Evolutionary conservation across 1,140 invertebrate genomes (phyloP), one percentile per base, ranked within the genome.

Genomic region (Drosophila serrata): DNA sequence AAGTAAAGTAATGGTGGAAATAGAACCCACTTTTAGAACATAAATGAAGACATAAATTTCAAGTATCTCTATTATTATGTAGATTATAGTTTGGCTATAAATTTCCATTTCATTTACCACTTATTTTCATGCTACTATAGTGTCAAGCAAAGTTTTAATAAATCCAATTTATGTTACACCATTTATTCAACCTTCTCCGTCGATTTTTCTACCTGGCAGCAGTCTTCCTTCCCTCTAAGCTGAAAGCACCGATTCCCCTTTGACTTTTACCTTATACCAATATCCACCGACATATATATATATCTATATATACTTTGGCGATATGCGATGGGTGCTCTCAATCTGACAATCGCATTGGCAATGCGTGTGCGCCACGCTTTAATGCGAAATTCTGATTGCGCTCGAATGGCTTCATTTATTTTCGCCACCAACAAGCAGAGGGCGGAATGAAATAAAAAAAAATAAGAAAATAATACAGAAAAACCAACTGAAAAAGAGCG

Each of bases 371-470:
- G 79, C 59, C 51, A 79, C 72, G 64, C 72, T 88, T 90, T 88
- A 88, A 88, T 88, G 84, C 68, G 84, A 85, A 90, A 63, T 80
- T 90, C 81, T 90, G 85, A 88, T 88, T 88, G 84, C 84, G 85
- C 85, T 85, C 85, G 77, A 88, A 88, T 88, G 64, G 85, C 85
- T 90, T 90, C 86, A 90, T 90, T 90, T 90, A 90, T 90, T 90
- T 90, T 81, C 42, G 59, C 68, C 43, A 48, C 65, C 51, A 72
- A 53, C 65, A 58, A 48, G 49, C 42, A 60, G 45, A 48, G 19
- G 51, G 19, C 19, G 13, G 40, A 64, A 46, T 55, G 24, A 27
- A 6, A 15, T 40, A 59, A 5, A 65, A 15, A 27, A 29, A 58
- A 24, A 29, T 22, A 33, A 33, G 11, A 22, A 43, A 49, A 53